phyloP scores from a whole-genome alignment of 2,797 vertebrate species.

The Naso thynnoides region DNA sequence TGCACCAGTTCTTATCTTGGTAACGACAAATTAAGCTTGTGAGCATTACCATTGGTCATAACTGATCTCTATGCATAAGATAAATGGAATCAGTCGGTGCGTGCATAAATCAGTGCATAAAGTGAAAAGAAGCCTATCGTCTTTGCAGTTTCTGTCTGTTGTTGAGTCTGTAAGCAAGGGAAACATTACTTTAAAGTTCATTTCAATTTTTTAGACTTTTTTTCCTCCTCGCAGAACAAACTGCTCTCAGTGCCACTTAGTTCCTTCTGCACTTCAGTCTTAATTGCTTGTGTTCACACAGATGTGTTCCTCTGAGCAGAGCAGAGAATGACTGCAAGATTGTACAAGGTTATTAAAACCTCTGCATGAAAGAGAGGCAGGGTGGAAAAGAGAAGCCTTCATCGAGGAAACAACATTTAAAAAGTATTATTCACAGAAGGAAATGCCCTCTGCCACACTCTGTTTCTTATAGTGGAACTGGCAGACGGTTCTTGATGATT shows the following conservation, averaged over 20 bases:
- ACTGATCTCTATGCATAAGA: constrained; percentile 10
- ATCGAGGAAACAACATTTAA: constrained; percentile 30
- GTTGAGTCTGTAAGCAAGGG: constrained; percentile 6
- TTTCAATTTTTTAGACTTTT: constrained; percentile 15
- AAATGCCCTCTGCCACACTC: constrained; percentile 12
- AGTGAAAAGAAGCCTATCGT: constrained; percentile 1
- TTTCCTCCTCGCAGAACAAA: background rate
- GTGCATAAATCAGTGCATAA: background rate
- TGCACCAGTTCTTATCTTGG: constrained; percentile 3
- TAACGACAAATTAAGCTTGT: constrained; percentile 24
- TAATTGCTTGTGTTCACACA: constrained; percentile 63
- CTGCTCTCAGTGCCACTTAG: constrained; percentile 30
- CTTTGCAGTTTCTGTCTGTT: background rate
- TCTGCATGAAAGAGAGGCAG: constrained; percentile 30
- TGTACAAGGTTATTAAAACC: constrained; percentile 64
- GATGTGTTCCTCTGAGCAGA: constrained; percentile 35
- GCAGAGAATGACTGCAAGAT: constrained; percentile 22
- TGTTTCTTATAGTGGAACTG: constrained; percentile 4
- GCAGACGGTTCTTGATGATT: constrained; percentile 16
- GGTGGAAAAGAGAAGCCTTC: constrained; percentile 7
- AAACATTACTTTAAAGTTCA: constrained; percentile 41
- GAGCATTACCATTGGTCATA: background rate
- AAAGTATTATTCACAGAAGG: constrained; percentile 38
- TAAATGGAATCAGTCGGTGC: background rate
- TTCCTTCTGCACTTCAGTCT: constrained; percentile 39